These are phyloP conservation scores for Drosophila austrosaltans DNA, from an alignment of 2,888 invertebrate species.

Conservation along the genomic window DNA sequence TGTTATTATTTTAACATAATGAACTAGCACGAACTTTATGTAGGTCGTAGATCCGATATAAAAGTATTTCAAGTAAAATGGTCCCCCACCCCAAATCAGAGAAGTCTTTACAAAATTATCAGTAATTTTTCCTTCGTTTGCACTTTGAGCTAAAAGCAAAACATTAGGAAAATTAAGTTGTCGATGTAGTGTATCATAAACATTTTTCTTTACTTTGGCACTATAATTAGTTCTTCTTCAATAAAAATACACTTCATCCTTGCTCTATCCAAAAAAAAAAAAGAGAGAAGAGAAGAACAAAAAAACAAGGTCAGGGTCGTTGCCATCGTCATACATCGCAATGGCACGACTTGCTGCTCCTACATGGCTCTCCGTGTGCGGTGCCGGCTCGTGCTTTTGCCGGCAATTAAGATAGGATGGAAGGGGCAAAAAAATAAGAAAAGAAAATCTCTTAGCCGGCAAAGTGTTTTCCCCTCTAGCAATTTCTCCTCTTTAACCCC, in stretches of 20 bases:
- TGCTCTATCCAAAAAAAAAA: background rate
- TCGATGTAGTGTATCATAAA: background rate
- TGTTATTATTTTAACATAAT: no score
- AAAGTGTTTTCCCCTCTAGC: background rate
- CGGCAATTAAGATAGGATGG: constrained; percentile 38
- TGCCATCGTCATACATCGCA: constrained; percentile 30
- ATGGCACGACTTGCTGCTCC: constrained; percentile 4
- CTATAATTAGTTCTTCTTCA: background rate
- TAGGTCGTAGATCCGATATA: no score
- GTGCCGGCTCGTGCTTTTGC: constrained; percentile 22
- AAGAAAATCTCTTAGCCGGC: constrained; percentile 12
- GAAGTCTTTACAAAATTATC: no score
- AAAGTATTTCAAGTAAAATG: no score
- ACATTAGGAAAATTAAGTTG: background rate
- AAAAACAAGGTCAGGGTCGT: constrained; percentile 61
- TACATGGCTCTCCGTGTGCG: constrained; percentile 1
- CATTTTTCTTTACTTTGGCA: background rate
- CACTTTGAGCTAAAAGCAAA: no score
- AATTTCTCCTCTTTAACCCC: background rate
- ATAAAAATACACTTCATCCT: constrained; percentile 2
- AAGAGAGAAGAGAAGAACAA: background rate
- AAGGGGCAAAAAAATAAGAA: background rate
- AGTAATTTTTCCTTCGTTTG: no score
- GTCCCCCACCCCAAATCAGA: no score
- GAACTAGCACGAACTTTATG: no score